Evolutionary conservation across 2,113 vertebrate species (phyloP), one percentile per base, ranked within the genome.

Genomic region (Galemys pyrenaicus): DNA sequence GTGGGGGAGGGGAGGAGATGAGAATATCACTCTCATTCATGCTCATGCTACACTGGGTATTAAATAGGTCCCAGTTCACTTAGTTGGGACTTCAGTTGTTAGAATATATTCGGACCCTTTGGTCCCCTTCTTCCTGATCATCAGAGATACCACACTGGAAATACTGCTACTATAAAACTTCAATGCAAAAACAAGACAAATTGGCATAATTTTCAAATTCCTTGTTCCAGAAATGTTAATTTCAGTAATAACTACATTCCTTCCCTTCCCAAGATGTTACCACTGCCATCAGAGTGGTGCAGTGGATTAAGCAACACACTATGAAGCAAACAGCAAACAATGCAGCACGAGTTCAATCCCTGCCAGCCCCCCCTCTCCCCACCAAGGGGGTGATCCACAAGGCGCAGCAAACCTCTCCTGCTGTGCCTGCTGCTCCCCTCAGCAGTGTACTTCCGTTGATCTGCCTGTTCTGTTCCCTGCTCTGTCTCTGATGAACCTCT

Each of bases 111-210:
- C 70, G 65, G 62, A 86, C 1, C 12, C 10, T 32, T n/a, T 32
- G n/a, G 46, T 37, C 94, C 85, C 32, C 19, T 88, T 86, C 30
- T 65, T 70, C 70, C 70, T 0, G 0, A 87, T 44, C 1, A 4
- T 80, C 74, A 89, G 58, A 68, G 70, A 68, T 37, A 81, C 26
- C 89, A 85, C 77, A 87, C n/a, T 5, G 9, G 84, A 96, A 97
- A 97, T 54, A 73, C 20, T 51, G 74, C 46, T 82, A 74, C 49
- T 77, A 94, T 0, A 71, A 78, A 26, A 84, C 26, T 51, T 92
- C 60, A 95, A 80, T 28, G 30, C 46, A 74, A 54, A 74, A 54
- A 39, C 26, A 89, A 97, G 39, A 87, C n/a, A 80, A 96, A 94
- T 39, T 32, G 41, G 58, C 39, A 16, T 26, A 84, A 26, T 49